Evolutionary conservation across 2,113 vertebrate species (phyloP), one percentile per base, ranked within the genome.

Genomic region (Callithrix jacchus): DNA sequence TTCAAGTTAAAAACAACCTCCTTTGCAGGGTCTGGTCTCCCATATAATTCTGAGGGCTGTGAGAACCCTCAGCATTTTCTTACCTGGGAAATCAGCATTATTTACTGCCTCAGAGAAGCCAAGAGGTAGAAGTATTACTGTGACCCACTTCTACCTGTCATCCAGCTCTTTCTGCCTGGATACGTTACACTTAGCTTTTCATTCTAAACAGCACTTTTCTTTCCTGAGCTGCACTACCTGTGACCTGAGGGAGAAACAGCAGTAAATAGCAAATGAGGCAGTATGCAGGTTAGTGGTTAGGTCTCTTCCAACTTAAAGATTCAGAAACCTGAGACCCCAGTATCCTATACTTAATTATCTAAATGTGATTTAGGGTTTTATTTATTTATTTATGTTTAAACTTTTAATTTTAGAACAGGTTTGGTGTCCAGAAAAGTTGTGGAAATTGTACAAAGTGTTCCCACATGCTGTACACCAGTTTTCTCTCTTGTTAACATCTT

Each of bases 1-100:
- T 84, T 87, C 27, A 35, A 77, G 45, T 73, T 89, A 85, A 93
- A 97, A 84, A 82, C 87, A 97, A 35, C 2, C 80, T 70, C 82
- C 25, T 88, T 90, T 82, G 37, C 76, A 95, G 66, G 66, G 64
- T 47, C 71, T 96, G 49, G 35, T 93, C 84, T 52, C 77, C n/a
- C 40, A 79, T 58, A 82, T 74, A 85, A 91, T 92, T 77, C 76
- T 56, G 32, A 5, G 14, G 89, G 32, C 3, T 84, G 14, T 84
- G 5, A 90, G 71, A 80, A 49, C 16, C 37, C n/a, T 52, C 37
- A 77, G 61, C 9, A 35, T 54, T 89, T 91, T 85, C 64, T 87
- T 89, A 54, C 73, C 58, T 70, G 45, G 42, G 42, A 77, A 92
- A 80, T 42, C 1, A 2, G 77, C 58, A 87, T 76, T 13, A 23